Percentiles rank a stretch among this genome's conserved stretches.
These are phyloP conservation scores for Tachycineta bicolor DNA, from an alignment of 2,113 vertebrate genomes.

Conservation along the genomic window DNA sequence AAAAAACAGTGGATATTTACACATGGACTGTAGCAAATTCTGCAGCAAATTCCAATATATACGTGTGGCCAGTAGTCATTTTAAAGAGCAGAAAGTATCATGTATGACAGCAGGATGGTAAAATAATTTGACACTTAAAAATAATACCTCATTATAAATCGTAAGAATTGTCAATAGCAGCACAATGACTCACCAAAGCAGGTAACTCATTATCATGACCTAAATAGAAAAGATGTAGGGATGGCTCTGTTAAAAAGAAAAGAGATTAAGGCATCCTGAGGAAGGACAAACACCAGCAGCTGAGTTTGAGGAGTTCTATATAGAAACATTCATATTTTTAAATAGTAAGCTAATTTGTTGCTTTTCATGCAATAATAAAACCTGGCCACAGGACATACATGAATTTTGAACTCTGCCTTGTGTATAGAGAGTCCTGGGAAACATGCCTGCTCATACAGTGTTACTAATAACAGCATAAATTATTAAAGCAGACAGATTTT, in stretches of 20 bases:
- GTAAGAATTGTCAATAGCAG: constrained; percentile 1
- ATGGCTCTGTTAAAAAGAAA: neutral
- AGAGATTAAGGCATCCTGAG: neutral
- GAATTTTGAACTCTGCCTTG: neutral
- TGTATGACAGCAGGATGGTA: neutral
- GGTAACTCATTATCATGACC: constrained; percentile 45
- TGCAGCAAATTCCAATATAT: neutral
- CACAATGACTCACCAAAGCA: constrained; percentile 19
- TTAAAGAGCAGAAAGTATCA: neutral
- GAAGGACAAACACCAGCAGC: neutral
- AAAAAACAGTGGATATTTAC: neutral
- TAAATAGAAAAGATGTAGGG: constrained; percentile 1
- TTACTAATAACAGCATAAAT: constrained; percentile 36
- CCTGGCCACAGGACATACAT: neutral
- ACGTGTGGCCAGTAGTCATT: neutral
- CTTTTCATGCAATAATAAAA: neutral
- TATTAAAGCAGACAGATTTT: constrained; percentile 41
- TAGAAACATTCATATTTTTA: neutral
- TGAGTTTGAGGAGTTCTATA: neutral
- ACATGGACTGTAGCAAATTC: neutral
- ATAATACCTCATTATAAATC: constrained; percentile 27
- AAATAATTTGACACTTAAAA: neutral
- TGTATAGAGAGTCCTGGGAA: neutral
- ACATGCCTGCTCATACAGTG: neutral
- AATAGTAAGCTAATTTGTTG: neutral